Conservation (phyloP, 2,888 invertebrate genomes). For the Hyalella azteca region DNA sequence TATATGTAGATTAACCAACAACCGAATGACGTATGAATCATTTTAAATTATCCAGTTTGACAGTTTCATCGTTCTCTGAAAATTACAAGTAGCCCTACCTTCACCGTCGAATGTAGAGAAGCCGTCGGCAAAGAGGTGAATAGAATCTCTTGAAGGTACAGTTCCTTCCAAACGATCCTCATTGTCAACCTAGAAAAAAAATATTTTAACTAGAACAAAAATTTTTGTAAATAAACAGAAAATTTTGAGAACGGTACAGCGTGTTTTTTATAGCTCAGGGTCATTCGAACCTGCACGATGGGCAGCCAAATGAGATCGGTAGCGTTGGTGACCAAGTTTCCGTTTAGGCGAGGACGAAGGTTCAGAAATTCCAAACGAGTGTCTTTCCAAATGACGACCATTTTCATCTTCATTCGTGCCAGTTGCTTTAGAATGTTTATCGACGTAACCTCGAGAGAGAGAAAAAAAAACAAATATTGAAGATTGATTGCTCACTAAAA, state of each 20-base stretch:
- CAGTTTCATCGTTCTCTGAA: too few relatives aligned
- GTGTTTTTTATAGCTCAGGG: too few relatives aligned
- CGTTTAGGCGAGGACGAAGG: neutral
- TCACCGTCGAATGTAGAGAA: conserved; percentile 14
- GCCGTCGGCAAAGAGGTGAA: conserved; percentile 8
- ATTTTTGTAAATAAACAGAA: too few relatives aligned
- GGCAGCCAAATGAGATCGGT: neutral
- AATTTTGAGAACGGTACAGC: too few relatives aligned
- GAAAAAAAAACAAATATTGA: neutral
- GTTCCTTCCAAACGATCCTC: conserved; percentile 39
- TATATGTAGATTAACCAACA: too few relatives aligned
- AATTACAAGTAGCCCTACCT: too few relatives aligned
- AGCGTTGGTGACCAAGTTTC: neutral
- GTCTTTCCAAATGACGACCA: neutral
- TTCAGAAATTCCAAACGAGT: neutral
- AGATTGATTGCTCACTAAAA: too few relatives aligned
- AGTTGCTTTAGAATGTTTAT: conserved; percentile 18
- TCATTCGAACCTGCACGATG: neutral
- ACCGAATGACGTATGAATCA: too few relatives aligned
- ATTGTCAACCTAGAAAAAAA: conserved; percentile 25
- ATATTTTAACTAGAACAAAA: neutral
- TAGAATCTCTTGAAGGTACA: neutral
- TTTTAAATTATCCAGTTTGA: too few relatives aligned
- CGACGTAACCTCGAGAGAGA: neutral
- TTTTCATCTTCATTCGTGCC: conserved; percentile 2